Base-by-base conservation (phyloP, 2,113 vertebrate species). In the Lepus europaeus region DNA sequence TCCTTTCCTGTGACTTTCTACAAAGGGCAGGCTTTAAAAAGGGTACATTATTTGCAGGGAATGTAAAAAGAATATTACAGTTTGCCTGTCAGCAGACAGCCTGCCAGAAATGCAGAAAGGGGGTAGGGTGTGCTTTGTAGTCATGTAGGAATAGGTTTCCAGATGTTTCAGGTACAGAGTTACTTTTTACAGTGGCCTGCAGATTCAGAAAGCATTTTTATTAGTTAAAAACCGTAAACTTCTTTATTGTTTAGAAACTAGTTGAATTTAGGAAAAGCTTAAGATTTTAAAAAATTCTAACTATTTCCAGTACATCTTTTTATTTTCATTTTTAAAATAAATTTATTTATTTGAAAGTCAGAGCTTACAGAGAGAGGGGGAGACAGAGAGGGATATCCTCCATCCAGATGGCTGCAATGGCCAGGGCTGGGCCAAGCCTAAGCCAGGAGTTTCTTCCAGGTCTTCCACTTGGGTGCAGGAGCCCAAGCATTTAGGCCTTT, bases 201-300 rank as follows among this genome's bases (percentile, higher is more conserved):
- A 63, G 49, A 59, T 51, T 49, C 23, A 93, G 83, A 80, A 92
- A 89, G 56, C 63, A 68, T 92, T 95, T 94, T 53, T 93, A 31
- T 77, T 69, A 64, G 61, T 64, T 92, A 90, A 77, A 96, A 74
- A 27, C 93, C 83, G 63, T 36, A 82, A 85, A 72, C 20, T 78
- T 59, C 17, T 5, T 59, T 77, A 56, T 53, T 69, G 68, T 14
- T 69, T 87, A 79, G 85, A 73, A 86, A 80, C 77, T 45, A 87
- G 3, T 12, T 69, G 22, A 39, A n/a, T 95, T 51, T 20, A 85
- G 68, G 74, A 83, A 82, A 92, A 85, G 23, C 11, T 64, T 82
- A 69, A 72, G 12, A 70, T 69, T 87, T 80, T 82, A 64, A 49
- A 90, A 79, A 87, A 93, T 64, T 70, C 56, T 19, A 59, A 59